Evolutionary conservation across 2,113 vertebrate species (phyloP).

Genomic region (Rhipidura dahli): DNA sequence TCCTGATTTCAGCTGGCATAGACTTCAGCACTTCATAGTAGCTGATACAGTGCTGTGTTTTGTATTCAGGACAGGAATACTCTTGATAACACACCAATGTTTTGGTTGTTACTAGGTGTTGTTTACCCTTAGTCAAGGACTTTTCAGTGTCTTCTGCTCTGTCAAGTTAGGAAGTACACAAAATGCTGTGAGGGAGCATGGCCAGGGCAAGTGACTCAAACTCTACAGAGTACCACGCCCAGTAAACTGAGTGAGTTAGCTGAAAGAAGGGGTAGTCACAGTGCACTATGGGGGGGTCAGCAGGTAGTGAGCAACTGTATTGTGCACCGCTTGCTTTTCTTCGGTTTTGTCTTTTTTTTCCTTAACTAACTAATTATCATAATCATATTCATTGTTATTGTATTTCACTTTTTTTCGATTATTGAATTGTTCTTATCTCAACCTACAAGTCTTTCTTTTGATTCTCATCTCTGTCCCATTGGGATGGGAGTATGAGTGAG

Average conservation of each 20-base stretch:
- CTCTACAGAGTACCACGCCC: neutral
- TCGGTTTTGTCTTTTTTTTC: neutral
- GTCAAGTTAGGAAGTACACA: neutral
- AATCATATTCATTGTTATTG: neutral
- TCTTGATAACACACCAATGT: neutral
- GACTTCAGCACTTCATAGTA: neutral
- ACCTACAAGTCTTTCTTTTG: neutral
- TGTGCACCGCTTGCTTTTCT: neutral
- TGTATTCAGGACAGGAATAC: neutral
- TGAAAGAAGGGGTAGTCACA: fast-evolving
- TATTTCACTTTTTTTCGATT: neutral
- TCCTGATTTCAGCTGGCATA: neutral
- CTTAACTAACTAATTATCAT: neutral
- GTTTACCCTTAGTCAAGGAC: neutral
- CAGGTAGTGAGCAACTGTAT: neutral
- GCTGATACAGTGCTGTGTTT: neutral
- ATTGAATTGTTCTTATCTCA: neutral
- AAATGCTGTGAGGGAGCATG: neutral
- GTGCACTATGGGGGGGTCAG: neutral
- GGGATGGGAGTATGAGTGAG: neutral
- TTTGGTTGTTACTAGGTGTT: neutral
- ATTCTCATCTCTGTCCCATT: fast-evolving
- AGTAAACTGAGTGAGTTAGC: neutral
- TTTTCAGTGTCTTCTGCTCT: neutral
- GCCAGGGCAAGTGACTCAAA: neutral